Base-by-base conservation (phyloP, 2,113 vertebrate species). In the Enhydra lutris region DNA sequence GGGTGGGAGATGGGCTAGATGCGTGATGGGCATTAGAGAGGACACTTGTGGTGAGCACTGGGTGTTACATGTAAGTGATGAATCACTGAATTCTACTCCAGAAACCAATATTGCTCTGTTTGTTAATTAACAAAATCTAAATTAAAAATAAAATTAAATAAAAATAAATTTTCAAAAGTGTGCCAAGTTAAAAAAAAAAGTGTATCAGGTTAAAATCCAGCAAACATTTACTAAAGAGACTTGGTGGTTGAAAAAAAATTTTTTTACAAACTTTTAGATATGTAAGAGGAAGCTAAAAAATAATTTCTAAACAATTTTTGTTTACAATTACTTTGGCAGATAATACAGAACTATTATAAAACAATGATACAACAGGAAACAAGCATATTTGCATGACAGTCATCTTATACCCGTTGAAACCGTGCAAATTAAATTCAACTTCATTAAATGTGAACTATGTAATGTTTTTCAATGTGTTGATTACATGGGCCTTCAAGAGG, bases 271-370 rank as follows among this genome's bases (percentile, higher is more conserved):
- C 6, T 76, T 93, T 80, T 59, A 73, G 55, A 80, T 57, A 73
- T 59, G 5, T 67, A 4, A 92, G 17, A 83, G 13, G 18, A 94
- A 96, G 10, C 23, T 63, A 4, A 93, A 98, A 95, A 89, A 65
- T 45, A 94, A 95, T 96, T 45, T 59, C 36, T 76, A 88, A 94
- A 80, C 81, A 83, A 89, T 31, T 96, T 96, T 79, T 83, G 4
- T 95, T 97, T 92, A 94, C 7, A 82, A 79, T 42, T 85, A 85
- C 10, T 81, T 74, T 94, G 15, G 17, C 71, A 98, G n/a, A 94
- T n/a, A 90, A 92, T 36, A 88, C 9, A 45, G 42, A 93, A 71
- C n/a, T 84, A 91, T 82, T 96, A 86, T 55, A 95, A 87, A 90
- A 91, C 50, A 97, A 96, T 95, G 93, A 78, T 26, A 18, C 42